These are phyloP conservation scores for Spea multiplicata DNA, from an alignment of 2,113 vertebrate genomes.

Conservation along the genomic window DNA sequence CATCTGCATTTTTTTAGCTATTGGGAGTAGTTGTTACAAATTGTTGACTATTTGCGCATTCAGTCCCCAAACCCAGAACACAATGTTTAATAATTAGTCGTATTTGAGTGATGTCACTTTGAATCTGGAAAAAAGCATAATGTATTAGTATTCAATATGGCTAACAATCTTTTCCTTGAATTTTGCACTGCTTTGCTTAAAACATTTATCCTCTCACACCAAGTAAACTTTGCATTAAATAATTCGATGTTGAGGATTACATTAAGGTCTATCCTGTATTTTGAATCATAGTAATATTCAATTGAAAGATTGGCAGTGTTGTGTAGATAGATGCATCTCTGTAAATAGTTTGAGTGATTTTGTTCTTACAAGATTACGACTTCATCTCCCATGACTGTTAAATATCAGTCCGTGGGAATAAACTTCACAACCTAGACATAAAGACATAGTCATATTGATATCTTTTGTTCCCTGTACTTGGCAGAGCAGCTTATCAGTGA, in stretches of 20 bases:
- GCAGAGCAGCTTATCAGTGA: constrained; percentile 41
- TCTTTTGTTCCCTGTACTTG: constrained; percentile 43
- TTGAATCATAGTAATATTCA: background rate
- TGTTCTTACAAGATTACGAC: constrained; percentile 29
- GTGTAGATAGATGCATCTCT: constrained; percentile 4
- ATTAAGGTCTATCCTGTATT: background rate
- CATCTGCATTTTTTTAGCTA: too few relatives aligned
- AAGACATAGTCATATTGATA: constrained; percentile 41
- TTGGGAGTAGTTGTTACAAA: too few relatives aligned
- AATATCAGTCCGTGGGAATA: constrained; percentile 34
- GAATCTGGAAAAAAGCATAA: too few relatives aligned
- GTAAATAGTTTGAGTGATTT: constrained; percentile 28
- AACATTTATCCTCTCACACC: background rate
- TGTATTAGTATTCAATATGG: too few relatives aligned
- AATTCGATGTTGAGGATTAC: background rate
- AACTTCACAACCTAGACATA: constrained; percentile 30
- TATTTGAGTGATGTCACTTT: too few relatives aligned
- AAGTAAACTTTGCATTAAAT: background rate
- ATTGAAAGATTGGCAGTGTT: constrained; percentile 6
- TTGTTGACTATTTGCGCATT: too few relatives aligned
- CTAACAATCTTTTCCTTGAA: too few relatives aligned
- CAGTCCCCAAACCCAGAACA: too few relatives aligned
- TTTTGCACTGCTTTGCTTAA: too few relatives aligned
- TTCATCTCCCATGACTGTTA: constrained; percentile 16
- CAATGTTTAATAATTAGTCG: too few relatives aligned